Evolutionary conservation across 2,797 vertebrate genomes (phyloP), one percentile per base, ranked within the genome.

Genomic region (Balearica regulorum): DNA sequence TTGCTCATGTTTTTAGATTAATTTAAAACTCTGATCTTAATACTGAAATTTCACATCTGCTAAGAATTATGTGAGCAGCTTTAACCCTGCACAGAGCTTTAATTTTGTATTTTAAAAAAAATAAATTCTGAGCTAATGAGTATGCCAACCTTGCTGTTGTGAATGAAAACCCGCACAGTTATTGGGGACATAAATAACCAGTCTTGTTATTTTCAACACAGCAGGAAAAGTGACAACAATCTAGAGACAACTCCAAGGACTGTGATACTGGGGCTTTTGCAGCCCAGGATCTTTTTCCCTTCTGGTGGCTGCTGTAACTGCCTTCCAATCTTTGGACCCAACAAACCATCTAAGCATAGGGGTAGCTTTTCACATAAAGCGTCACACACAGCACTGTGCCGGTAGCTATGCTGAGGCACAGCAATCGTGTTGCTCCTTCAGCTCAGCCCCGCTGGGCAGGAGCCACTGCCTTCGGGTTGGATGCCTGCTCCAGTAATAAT

Each of bases 361-460:
- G 39, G 13, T 24, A 69, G 58, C 6, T 79, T 75, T 64, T 54
- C 35, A n/a, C 1, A 1, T 64, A 41, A 44, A 44, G 33, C 1
- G 2, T 25, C 41, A n/a, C 61, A 53, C 0, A 1, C 15, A 44
- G 28, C 5, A 2, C 28, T 1, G 0, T 46, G 19, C 41, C 12
- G 6, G 33, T 31, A 72, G 33, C 20, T 55, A 41, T 0, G 1
- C 39, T 28, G 43, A 72, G 54, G 35, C 33, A 31, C 2, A 3
- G 46, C 33, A 35, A 22, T 35, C 2, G 0, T 33, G 20, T n/a
- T 66, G 26, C 31, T 46, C 41, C 64, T 66, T 37, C 44, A 66
- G 37, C 60, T 71, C 49, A 68, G 65, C 16, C 28, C 33, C 1
- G 1, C 5, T 44, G 39, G 20, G 39, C 29, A 55, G 69, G 20